Conservation (phyloP, 2,888 invertebrate species). For the Drosophila ustulata region DNA sequence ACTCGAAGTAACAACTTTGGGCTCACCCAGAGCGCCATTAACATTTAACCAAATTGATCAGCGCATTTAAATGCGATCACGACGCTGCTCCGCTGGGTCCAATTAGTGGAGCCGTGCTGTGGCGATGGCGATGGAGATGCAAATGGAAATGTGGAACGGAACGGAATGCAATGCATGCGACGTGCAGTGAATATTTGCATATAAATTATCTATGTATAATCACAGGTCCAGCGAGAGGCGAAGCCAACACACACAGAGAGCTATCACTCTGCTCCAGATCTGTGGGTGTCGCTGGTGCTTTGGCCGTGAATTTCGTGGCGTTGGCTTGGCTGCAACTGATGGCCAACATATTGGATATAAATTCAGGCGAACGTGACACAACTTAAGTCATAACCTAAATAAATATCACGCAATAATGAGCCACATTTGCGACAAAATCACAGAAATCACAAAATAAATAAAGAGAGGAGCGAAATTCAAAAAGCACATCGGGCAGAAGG, state of each 20-base stretch:
- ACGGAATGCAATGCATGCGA: slow-evolving; percentile 64
- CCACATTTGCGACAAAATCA: slow-evolving; percentile 71
- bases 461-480: slow-evolving; percentile 15
- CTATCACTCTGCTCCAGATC: slow-evolving; percentile 28
- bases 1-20: slow-evolving; percentile 14
- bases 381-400: slow-evolving; percentile 80
- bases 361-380: slow-evolving; percentile 76
- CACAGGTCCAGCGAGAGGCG: slow-evolving; percentile 40
- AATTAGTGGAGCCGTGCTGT: slow-evolving; percentile 68
- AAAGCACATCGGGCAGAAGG: slow-evolving; percentile 9
- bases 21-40: slow-evolving; percentile 72
- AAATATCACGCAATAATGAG: slow-evolving; percentile 79
- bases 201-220: slow-evolving; percentile 64
- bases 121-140: slow-evolving; percentile 4
- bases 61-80: slow-evolving; percentile 79
- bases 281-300: slow-evolving; percentile 30
- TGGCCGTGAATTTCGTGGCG: slow-evolving; percentile 57
- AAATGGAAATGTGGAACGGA: background rate
- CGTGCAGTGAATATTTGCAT: slow-evolving; percentile 79
- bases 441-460: slow-evolving; percentile 23
- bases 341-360: slow-evolving; percentile 77
- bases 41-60: slow-evolving; percentile 78
- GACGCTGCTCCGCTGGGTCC: slow-evolving; percentile 69
- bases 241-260: too few relatives aligned
- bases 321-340: slow-evolving; percentile 54